These are phyloP conservation scores for Nannoperca australis DNA, from an alignment of 2,797 vertebrate genomes.

Conservation along the genomic window DNA sequence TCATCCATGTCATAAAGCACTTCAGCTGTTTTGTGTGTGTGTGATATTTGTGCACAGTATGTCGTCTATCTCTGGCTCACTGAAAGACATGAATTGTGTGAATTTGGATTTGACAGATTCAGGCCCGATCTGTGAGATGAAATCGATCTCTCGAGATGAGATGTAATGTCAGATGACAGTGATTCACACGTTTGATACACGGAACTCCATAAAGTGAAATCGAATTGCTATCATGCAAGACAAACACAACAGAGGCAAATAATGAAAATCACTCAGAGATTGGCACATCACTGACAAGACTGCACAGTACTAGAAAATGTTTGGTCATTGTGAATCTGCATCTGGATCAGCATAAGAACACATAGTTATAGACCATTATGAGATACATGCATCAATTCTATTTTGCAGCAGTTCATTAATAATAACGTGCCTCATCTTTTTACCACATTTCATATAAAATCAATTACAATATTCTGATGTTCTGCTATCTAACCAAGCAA, in stretches of 20 bases:
- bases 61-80: neutral
- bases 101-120: slow-evolving; percentile 1
- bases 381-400: neutral
- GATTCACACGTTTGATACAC: neutral
- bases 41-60: neutral
- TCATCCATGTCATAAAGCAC: neutral
- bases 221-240: neutral
- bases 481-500: neutral
- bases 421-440: neutral
- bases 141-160: neutral
- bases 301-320: neutral
- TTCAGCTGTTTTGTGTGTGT: slow-evolving; percentile 3
- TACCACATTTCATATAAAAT: neutral
- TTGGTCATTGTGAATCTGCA: neutral
- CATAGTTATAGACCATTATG: neutral
- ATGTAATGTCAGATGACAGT: neutral
- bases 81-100: neutral
- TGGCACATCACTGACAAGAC: neutral
- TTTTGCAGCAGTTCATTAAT: neutral
- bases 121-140: neutral
- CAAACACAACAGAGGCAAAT: neutral
- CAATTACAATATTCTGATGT: neutral
- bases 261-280: neutral
- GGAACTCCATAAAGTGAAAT: neutral
- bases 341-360: neutral